Percentiles rank a stretch among this genome's conserved stretches.
phyloP scores from a whole-genome alignment of 2,797 vertebrate genomes.

The Cuculus canorus region DNA sequence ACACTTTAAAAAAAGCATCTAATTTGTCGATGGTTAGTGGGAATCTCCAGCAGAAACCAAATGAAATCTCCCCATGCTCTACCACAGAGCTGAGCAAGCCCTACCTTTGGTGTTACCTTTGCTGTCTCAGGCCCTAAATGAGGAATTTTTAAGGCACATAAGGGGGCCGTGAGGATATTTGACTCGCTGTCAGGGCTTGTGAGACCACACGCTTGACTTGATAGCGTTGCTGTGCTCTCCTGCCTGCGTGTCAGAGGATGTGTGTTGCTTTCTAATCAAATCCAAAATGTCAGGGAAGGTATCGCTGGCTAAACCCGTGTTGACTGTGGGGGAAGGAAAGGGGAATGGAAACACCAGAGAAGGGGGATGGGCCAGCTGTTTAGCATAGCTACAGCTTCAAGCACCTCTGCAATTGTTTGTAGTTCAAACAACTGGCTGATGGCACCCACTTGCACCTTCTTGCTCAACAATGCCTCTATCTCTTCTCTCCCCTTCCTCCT shows the following conservation, averaged over 20 bases:
- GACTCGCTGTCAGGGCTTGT: not conserved
- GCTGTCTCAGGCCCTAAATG: not conserved
- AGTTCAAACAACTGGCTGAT: slow-evolving; percentile 40
- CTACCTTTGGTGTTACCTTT: not conserved
- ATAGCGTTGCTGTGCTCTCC: fast-evolving
- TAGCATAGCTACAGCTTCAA: slow-evolving; percentile 33
- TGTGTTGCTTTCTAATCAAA: not conserved
- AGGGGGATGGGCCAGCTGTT: slow-evolving; percentile 37
- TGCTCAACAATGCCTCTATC: slow-evolving; percentile 32
- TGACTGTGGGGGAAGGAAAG: not conserved
- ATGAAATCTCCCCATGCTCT: not conserved
- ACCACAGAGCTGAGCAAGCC: fast-evolving
- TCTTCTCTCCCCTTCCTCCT: slow-evolving; percentile 18
- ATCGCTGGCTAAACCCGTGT: not conserved
- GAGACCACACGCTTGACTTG: not conserved
- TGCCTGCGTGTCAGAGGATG: not conserved
- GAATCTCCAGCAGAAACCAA: not conserved
- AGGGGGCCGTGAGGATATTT: not conserved
- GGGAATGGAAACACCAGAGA: not conserved
- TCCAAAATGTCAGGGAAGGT: not conserved
- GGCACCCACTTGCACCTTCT: slow-evolving; percentile 44
- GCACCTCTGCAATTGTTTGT: slow-evolving; percentile 36
- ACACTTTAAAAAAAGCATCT: not conserved
- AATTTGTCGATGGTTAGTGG: not conserved
- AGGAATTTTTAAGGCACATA: not conserved